Evolutionary conservation across 2,797 vertebrate species (phyloP).

Genomic region (Botia kubotai): DNA sequence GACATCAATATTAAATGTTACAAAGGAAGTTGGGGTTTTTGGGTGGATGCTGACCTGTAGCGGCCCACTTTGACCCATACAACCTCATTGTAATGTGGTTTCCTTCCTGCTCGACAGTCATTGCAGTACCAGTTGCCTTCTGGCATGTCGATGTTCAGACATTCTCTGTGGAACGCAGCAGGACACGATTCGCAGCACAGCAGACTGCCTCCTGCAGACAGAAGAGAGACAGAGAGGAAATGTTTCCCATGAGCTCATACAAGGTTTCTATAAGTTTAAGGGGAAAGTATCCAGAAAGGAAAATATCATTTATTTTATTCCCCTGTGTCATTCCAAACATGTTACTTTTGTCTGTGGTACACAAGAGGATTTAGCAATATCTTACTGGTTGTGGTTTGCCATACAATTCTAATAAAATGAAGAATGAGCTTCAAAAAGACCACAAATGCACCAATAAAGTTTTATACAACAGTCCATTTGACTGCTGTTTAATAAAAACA

Average conservation of each 20-base stretch:
- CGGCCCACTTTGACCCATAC: slow-evolving; percentile 98
- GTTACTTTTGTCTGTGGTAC: too few species aligned
- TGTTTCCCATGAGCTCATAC: neutral
- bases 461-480: too few species aligned
- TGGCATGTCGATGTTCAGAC: slow-evolving; percentile 97
- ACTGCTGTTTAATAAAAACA: too few species aligned
- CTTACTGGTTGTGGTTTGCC: too few species aligned
- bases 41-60: slow-evolving; percentile 86
- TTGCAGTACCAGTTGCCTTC: slow-evolving; percentile 99
- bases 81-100: slow-evolving; percentile 94
- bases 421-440: too few species aligned
- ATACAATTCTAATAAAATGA: too few species aligned
- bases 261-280: neutral
- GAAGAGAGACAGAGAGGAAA: slow-evolving; percentile 1
- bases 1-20: neutral
- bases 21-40: neutral
- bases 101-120: slow-evolving; percentile 96
- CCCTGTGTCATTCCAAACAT: too few species aligned
- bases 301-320: too few species aligned
- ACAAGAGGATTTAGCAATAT: too few species aligned
- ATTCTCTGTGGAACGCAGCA: slow-evolving; percentile 96
- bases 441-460: too few species aligned
- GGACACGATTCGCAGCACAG: slow-evolving; percentile 98
- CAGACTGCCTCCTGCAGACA: slow-evolving; percentile 89
- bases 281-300: too few species aligned